Base-by-base conservation (phyloP, 2,797 vertebrate species). In the Sebastes vulpes region DNA sequence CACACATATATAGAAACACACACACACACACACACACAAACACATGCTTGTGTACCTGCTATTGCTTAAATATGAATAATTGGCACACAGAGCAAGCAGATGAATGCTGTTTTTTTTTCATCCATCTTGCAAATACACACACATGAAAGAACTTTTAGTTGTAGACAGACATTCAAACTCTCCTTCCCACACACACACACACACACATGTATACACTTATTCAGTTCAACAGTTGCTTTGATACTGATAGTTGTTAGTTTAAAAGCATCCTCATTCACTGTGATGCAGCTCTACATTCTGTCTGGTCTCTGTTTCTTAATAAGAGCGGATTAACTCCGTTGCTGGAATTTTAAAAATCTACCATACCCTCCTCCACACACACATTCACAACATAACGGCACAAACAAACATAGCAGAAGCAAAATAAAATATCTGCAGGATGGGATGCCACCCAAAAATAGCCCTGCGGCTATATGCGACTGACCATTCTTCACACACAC, bases 51-150 rank as follows among this genome's bases (percentile, higher is more conserved):
- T 67, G 69, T 53, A 74, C 56, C 46, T 65, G 69, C 61, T 63
- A 23, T 75, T 81, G 64, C 67, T 75, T 79, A 74, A 85, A 83
- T 71, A 78, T 77, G 69, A 87, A 75, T 78, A 85, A 92, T 90
- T 90, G 83, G 65, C 70, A 72, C 29, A 25, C 28, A 28, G 25
- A 50, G 26, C 38, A 63, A 84, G 69, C 25, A 11, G 53, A 84
- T 78, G 48, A 77, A 72, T 71, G 63, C 54, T 14, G 16, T 4
- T 65, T n/a, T 23, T 23, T 54, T 52, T 69, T 23, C 20, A 14
- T 38, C 14, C 26, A 35, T 64, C 26, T 77, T 59, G 7, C 32
- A 65, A 42, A 71, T 46, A 52, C 68, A 73, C n/a, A 81, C 54
- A 57, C 1, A 64, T 9, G 9, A 63, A 60, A 50, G 12, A 56